phyloP scores from a whole-genome alignment of 2,113 vertebrate species.

The Vidua chalybeata region DNA sequence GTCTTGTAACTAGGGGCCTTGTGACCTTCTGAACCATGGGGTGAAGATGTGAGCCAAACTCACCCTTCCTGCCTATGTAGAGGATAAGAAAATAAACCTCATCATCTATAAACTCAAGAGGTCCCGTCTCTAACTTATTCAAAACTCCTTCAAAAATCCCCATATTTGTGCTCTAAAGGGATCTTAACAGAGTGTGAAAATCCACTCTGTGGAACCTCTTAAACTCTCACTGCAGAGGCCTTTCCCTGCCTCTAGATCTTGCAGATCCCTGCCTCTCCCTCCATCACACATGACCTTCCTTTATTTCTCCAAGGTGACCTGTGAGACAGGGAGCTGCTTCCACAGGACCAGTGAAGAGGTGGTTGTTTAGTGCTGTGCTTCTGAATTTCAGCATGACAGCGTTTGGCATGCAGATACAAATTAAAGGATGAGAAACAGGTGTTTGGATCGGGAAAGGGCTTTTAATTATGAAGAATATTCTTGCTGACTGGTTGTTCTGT shows the following conservation, averaged over 20 bases:
- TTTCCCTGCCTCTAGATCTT: background rate
- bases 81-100: background rate
- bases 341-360: background rate
- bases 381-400: background rate
- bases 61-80: background rate
- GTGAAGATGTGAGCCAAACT: background rate
- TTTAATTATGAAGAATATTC: background rate
- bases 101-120: background rate
- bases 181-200: background rate
- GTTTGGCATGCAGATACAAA: background rate
- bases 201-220: background rate
- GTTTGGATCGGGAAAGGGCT: background rate
- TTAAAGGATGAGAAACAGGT: background rate
- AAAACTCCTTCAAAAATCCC: background rate
- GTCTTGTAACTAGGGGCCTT: background rate
- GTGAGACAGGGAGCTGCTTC: background rate
- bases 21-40: background rate
- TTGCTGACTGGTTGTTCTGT: background rate
- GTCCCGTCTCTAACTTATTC: background rate
- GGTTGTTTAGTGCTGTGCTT: background rate
- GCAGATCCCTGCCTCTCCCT: background rate
- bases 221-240: background rate
- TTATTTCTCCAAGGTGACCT: background rate
- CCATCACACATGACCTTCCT: rapidly evolving
- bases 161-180: background rate